Percentiles rank a stretch among this genome's conserved stretches.
These are phyloP conservation scores for Porites divaricata DNA, from an alignment of 92 coral and sea anemone genomes.

Conservation along the genomic window DNA sequence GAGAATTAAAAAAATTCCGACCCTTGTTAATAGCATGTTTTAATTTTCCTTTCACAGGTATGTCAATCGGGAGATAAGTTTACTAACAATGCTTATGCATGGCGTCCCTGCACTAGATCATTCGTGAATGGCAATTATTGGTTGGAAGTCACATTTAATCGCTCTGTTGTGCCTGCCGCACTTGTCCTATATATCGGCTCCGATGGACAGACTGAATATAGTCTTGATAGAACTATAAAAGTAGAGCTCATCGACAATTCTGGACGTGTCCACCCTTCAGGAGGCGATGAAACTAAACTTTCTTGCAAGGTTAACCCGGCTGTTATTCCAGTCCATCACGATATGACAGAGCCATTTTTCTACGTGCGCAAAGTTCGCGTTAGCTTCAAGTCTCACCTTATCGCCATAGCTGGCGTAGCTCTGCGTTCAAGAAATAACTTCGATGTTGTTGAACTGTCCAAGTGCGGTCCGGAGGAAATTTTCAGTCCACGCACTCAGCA, in stretches of 20 bases:
- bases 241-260: slow-evolving; percentile 69
- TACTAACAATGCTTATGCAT: slow-evolving; percentile 36
- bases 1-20: too few relatives aligned
- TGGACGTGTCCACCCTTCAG: slow-evolving; percentile 56
- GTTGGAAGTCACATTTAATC: slow-evolving; percentile 82
- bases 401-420: slow-evolving; percentile 90
- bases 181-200: slow-evolving; percentile 82
- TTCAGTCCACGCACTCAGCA: slow-evolving; percentile 92
- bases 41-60: slow-evolving; percentile 53
- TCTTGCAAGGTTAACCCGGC: slow-evolving; percentile 89
- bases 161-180: slow-evolving; percentile 90
- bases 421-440: slow-evolving; percentile 76
- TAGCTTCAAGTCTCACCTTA: slow-evolving; percentile 57
- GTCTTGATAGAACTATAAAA: slow-evolving; percentile 41
- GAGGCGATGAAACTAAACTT: slow-evolving; percentile 56
- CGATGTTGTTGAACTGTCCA: slow-evolving; percentile 85
- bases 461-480: slow-evolving; percentile 75
- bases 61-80: slow-evolving; percentile 39
- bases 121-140: slow-evolving; percentile 55
- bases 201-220: slow-evolving; percentile 59
- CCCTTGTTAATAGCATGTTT: neutral
- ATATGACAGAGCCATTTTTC: slow-evolving; percentile 91
- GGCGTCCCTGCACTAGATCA: slow-evolving; percentile 72
- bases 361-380: slow-evolving; percentile 79
- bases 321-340: slow-evolving; percentile 83